These are phyloP conservation scores for Prionailurus viverrinus DNA, from an alignment of 2,113 vertebrate genomes.

Conservation along the genomic window DNA sequence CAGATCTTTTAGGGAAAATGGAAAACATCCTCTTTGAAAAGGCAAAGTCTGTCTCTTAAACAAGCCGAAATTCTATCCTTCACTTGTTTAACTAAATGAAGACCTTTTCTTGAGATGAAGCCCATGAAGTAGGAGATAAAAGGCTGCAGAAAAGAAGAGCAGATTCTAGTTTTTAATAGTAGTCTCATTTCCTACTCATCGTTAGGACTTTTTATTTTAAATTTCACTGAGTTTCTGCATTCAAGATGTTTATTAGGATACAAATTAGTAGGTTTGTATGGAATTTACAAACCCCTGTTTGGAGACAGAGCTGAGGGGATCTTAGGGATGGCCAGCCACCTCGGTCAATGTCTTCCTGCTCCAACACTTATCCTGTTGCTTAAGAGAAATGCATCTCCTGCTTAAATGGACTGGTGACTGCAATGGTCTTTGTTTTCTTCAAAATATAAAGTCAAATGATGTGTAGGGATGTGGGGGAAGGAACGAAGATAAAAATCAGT, in stretches of 20 bases:
- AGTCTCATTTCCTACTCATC: neutral
- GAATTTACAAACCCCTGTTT: neutral
- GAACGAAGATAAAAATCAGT: neutral
- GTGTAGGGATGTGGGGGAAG: neutral
- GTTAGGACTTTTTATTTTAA: neutral
- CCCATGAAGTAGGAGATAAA: neutral
- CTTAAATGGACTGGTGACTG: neutral
- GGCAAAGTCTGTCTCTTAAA: constrained; percentile 51
- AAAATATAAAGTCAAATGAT: neutral
- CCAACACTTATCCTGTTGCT: neutral
- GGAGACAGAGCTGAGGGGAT: neutral
- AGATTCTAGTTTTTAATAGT: neutral
- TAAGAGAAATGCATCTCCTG: neutral
- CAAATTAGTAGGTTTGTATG: neutral
- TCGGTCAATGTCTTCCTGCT: neutral
- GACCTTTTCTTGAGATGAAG: neutral
- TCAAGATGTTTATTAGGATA: neutral
- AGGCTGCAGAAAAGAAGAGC: constrained; percentile 56
- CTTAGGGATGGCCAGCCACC: neutral
- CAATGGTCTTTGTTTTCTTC: neutral
- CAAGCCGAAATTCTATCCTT: constrained; percentile 49
- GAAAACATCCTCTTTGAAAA: constrained; percentile 47
- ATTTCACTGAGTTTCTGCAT: neutral
- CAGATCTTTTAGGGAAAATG: constrained; percentile 54
- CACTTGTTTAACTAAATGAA: constrained; percentile 31